A percentile compares a stretch with the other conserved stretches of the same genome.
Conservation (phyloP, 1,140 invertebrate species). For the Bursaphelenchus mucronatus region DNA sequence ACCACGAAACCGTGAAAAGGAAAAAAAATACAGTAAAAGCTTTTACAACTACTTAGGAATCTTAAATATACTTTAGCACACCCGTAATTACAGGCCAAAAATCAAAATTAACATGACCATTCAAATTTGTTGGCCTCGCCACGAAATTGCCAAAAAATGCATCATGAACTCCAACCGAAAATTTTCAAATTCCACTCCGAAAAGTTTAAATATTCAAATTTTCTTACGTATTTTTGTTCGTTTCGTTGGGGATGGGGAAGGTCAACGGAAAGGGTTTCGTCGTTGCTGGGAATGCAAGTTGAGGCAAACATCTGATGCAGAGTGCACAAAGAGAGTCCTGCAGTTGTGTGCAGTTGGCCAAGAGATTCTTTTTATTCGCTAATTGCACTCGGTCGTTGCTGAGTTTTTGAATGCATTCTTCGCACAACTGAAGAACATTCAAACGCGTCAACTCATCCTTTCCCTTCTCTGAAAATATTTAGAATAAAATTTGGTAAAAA, state of each 20-base stretch:
- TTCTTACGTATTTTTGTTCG: constrained; percentile 8
- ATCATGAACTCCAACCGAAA: too few species aligned
- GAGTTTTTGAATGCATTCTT: constrained; percentile 32
- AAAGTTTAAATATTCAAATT: too few species aligned
- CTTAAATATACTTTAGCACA: too few species aligned
- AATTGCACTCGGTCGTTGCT: constrained; percentile 21
- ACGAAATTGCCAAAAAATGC: too few species aligned
- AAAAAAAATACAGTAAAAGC: too few species aligned
- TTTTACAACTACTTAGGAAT: too few species aligned
- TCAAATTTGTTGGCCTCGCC: too few species aligned
- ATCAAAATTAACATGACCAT: too few species aligned
- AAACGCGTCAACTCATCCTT: constrained; percentile 29
- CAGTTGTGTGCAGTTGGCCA: constrained; percentile 18
- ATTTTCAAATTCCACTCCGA: too few species aligned
- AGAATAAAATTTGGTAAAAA: not conserved
- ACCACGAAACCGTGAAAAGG: too few species aligned
- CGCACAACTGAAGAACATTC: constrained; percentile 31
- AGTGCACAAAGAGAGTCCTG: constrained; percentile 53
- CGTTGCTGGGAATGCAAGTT: constrained; percentile 39
- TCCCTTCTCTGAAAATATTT: constrained; percentile 26
- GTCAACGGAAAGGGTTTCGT: constrained; percentile 35
- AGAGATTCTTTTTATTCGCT: constrained; percentile 18
- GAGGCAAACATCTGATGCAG: constrained; percentile 49
- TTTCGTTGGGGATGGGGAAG: constrained; percentile 32
- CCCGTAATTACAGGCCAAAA: too few species aligned